Percentiles rank a stretch among this genome's conserved stretches.
Conservation (phyloP, 37 sponge, comb jelly and placozoan species). For the Petrosia ficiformis region DNA sequence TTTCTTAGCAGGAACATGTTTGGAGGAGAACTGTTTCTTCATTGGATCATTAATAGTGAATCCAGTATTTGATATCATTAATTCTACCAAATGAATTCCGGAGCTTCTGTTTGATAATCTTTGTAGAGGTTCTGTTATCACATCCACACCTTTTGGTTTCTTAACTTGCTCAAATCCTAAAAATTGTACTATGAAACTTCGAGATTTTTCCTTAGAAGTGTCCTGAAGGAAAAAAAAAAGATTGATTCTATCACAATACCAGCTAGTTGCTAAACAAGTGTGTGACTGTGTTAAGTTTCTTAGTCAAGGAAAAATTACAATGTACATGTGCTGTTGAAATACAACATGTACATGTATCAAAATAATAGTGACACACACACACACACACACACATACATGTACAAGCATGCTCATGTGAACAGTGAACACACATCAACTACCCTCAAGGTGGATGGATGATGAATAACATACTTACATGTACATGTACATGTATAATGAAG, state of each 20-base stretch:
- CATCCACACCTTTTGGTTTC: constrained; percentile 48
- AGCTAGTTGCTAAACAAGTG: no score
- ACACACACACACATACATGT: no score
- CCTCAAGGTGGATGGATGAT: no score
- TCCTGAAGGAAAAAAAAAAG: neutral
- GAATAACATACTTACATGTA: no score
- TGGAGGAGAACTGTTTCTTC: constrained; percentile 32
- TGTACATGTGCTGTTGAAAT: no score
- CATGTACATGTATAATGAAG: no score
- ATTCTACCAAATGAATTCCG: constrained; percentile 27
- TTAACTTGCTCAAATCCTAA: constrained; percentile 23
- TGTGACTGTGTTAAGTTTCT: no score
- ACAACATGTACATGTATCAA: no score
- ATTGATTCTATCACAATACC: neutral
- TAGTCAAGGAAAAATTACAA: no score
- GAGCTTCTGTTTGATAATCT: neutral
- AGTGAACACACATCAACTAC: no score
- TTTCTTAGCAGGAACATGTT: constrained; percentile 32
- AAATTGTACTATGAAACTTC: constrained; percentile 28
- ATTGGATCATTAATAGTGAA: constrained; percentile 37
- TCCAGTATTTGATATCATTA: constrained; percentile 35
- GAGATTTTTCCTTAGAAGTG: neutral
- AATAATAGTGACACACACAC: no score
- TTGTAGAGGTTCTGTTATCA: constrained; percentile 49
- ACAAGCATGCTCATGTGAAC: no score